Evolutionary conservation across 2,888 invertebrate genomes (phyloP).

Genomic region (Xylophagus ater): DNA sequence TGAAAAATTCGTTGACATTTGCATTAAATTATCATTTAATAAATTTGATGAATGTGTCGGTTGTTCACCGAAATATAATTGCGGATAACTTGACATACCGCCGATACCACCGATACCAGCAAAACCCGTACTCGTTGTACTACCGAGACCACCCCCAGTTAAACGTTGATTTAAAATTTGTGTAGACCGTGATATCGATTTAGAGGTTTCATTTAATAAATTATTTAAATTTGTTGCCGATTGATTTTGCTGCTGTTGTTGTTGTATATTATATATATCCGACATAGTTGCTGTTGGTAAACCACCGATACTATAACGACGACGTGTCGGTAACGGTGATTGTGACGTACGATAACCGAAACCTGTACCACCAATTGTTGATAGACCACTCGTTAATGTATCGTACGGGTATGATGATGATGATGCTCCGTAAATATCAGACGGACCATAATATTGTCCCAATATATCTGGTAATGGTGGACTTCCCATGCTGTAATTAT

Average conservation of each 20-base stretch:
- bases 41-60: not conserved
- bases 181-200: conserved; percentile 39
- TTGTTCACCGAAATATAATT: conserved; percentile 31
- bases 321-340: conserved; percentile 25
- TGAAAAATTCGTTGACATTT: conserved; percentile 38
- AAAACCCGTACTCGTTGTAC: not conserved
- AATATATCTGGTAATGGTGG: conserved; percentile 37
- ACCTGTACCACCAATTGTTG: conserved; percentile 10
- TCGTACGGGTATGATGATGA: conserved; percentile 10
- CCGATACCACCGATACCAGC: conserved; percentile 25
- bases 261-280: conserved; percentile 27
- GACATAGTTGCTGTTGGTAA: conserved; percentile 38
- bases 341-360: conserved; percentile 15
- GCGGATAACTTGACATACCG: conserved; percentile 36
- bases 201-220: conserved; percentile 38
- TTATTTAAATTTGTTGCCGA: conserved; percentile 27
- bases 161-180: conserved; percentile 36
- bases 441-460: conserved; percentile 31
- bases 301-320: conserved; percentile 39
- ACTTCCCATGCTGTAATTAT: conserved; percentile 38
- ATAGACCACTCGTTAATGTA: conserved; percentile 6
- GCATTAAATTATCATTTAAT: conserved; percentile 29
- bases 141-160: conserved; percentile 23
- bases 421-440: conserved; percentile 28
- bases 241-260: conserved; percentile 7